phyloP scores from a whole-genome alignment of 2,113 vertebrate genomes.

The Andinoacara biseriatus region DNA sequence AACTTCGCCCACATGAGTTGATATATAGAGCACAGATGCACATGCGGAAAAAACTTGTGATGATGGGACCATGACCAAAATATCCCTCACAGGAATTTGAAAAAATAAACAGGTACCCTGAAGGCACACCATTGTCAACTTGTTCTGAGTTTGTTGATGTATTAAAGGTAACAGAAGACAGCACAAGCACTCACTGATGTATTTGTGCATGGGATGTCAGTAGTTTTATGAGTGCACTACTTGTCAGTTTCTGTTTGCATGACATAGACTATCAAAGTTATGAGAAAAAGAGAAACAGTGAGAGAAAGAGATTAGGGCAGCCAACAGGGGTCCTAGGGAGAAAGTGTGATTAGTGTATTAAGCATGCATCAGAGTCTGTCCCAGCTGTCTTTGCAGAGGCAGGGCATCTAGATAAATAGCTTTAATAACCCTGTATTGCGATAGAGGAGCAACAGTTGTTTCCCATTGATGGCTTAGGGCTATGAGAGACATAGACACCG shows the following conservation, averaged over 20 bases:
- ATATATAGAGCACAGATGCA: constrained; percentile 55
- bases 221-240: constrained; percentile 25
- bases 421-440: constrained; percentile 74
- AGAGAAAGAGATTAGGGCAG: constrained; percentile 48
- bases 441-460: constrained; percentile 77
- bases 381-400: constrained; percentile 61
- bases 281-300: constrained; percentile 39
- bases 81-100: constrained; percentile 16
- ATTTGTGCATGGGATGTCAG: constrained; percentile 26
- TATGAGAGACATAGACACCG: constrained; percentile 52
- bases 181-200: constrained; percentile 1
- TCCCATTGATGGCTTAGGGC: constrained; percentile 56
- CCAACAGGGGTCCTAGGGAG: constrained; percentile 50
- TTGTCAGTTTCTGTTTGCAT: constrained; percentile 49
- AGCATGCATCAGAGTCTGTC: constrained; percentile 71
- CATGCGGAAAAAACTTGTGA: constrained; percentile 21
- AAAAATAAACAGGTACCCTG: constrained; percentile 55
- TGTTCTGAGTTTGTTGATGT: constrained; percentile 23
- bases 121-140: constrained; percentile 19
- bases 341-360: constrained; percentile 74
- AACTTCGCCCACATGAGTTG: constrained; percentile 14
- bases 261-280: constrained; percentile 50
- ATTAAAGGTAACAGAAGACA: constrained; percentile 11
- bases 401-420: constrained; percentile 71
- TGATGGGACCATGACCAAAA: constrained; percentile 31